phyloP scores from a whole-genome alignment of 2,113 vertebrate genomes.

The Lichenostomus cassidix region DNA sequence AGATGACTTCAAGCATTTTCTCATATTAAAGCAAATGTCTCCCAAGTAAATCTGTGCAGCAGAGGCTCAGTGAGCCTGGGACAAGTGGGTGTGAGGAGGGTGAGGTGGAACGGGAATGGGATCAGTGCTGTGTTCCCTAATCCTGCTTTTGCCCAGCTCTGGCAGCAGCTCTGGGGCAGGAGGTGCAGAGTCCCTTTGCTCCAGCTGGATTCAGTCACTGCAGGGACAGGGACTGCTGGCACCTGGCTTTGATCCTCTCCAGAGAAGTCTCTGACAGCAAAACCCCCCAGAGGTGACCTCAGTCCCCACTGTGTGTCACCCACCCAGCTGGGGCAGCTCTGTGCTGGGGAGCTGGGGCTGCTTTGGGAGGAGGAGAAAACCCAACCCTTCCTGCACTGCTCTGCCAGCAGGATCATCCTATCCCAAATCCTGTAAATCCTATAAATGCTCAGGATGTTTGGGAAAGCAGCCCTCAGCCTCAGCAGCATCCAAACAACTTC shows the following conservation, averaged over 20 bases:
- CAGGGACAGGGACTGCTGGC: neutral
- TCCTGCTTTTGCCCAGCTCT: fast-evolving
- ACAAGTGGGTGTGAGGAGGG: neutral
- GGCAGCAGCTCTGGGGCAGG: neutral
- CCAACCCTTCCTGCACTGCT: neutral
- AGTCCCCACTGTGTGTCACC: too few species aligned
- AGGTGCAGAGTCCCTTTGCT: neutral
- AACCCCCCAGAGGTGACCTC: too few species aligned
- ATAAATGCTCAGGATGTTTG: neutral
- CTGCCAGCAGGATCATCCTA: too few species aligned
- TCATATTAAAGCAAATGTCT: neutral
- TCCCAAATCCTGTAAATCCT: neutral
- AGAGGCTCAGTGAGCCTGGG: neutral
- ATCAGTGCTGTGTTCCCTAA: fast-evolving
- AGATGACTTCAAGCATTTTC: neutral
- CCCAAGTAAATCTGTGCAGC: neutral
- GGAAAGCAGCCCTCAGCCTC: neutral
- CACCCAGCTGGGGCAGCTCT: too few species aligned
- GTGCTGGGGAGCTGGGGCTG: neutral
- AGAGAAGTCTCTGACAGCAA: neutral
- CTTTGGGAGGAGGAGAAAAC: neutral
- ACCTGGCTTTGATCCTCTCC: fast-evolving
- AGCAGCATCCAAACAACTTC: neutral
- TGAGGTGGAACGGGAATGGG: fast-evolving
- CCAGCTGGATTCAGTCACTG: neutral